Evolutionary conservation across 2,888 invertebrate genomes (phyloP), one percentile per base, ranked within the genome.

Genomic region (Pyrochroa serraticornis): DNA sequence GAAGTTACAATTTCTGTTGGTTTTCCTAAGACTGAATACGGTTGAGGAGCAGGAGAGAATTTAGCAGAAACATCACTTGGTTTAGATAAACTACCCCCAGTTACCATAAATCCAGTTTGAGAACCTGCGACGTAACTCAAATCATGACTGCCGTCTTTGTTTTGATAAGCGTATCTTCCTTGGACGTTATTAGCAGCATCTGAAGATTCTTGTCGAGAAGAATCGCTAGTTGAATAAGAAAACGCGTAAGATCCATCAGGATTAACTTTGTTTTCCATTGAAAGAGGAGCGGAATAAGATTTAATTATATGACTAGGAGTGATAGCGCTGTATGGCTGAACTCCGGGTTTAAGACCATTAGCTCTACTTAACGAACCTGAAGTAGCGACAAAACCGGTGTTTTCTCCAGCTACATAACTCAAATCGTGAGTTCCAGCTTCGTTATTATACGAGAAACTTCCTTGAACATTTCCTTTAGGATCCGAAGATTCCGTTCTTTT

Each of bases 31-130:
- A n/a, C n/a, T n/a, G n/a, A n/a, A n/a, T n/a, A n/a, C n/a, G n/a
- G 7, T n/a, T 50, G 45, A 35, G 32, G 44, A 53, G 12, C 6
- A 6, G 41, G 5, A n/a, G 41, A 41, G 22, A 12, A 33, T 9
- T 33, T 1, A 8, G 10, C n/a, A 2, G 6, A 13, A 2, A 67
- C 41, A 9, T 69, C 69, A 56, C 68, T 68, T 9, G 69, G 69
- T 36, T 34, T 43, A 9, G 75, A 70, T 62, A 79, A 71, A 63
- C 72, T 77, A 45, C 78, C 78, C 37, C 77, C 78, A 58, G 77
- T 73, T 45, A 75, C 72, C 37, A 75, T 70, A 51, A 70, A 70
- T 12, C 70, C 70, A 36, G 70, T 70, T 14, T 51, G 37, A 33
- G 68, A 56, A 14, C 70, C 70, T 35, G 69, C 70, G 5, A 67